phyloP scores from a whole-genome alignment of 2,797 vertebrate genomes.

The Choloepus didactylus region DNA sequence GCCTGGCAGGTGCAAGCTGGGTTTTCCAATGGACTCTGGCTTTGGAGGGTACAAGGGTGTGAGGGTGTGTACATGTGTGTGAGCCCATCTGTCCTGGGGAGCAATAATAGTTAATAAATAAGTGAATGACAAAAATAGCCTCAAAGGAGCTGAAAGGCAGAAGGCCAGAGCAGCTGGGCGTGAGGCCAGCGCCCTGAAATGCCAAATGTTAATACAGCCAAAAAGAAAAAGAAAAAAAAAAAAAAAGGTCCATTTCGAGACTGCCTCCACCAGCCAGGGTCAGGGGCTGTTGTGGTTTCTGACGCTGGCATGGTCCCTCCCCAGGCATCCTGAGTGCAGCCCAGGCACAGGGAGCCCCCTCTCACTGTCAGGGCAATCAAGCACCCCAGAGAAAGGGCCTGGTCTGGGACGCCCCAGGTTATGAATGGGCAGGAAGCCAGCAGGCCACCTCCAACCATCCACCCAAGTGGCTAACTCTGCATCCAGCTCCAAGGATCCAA shows the following conservation, averaged over 20 bases:
- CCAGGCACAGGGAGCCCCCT: neutral
- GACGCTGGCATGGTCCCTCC: neutral
- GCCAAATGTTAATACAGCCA: constrained; percentile 84
- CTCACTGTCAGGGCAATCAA: neutral
- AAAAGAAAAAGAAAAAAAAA: constrained; percentile 75
- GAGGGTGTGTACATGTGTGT: neutral
- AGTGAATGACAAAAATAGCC: constrained; percentile 84
- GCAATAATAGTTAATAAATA: constrained; percentile 84
- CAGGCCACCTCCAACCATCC: constrained; percentile 56
- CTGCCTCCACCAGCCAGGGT: constrained; percentile 38
- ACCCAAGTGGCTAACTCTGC: constrained; percentile 50
- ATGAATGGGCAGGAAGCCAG: constrained; percentile 12
- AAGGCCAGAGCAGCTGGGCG: constrained; percentile 78
- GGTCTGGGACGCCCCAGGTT: neutral
- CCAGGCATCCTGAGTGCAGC: neutral
- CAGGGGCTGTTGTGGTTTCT: constrained; percentile 57
- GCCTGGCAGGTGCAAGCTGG: neutral
- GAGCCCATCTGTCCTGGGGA: constrained; percentile 79
- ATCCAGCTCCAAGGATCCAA: constrained; percentile 39
- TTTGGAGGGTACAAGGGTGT: neutral
- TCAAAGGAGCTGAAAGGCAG: constrained; percentile 85
- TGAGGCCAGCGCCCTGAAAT: constrained; percentile 84
- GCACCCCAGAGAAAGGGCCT: neutral
- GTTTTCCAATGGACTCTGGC: neutral
- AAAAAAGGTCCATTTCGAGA: constrained; percentile 73